Evolutionary conservation across 2,113 vertebrate species (phyloP), one percentile per base, ranked within the genome.

Genomic region (Dasypus novemcinctus): DNA sequence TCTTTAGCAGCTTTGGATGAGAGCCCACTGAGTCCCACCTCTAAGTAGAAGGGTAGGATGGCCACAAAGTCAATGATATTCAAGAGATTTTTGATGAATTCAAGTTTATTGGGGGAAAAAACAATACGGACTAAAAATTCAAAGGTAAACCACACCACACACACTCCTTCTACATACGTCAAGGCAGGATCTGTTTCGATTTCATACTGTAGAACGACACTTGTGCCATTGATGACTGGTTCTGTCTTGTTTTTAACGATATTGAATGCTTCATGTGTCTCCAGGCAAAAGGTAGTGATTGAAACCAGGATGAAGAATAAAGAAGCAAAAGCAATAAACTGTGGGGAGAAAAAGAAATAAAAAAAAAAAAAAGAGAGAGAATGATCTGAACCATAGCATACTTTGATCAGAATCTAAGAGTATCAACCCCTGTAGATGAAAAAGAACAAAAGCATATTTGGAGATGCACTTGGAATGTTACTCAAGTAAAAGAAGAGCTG

Each of bases 1-100:
- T 99, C 99, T 97, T 99, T 99, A 96, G 99, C 99, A 95, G 99
- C 99, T 98, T 99, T 99, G 88, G 99, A 99, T 12, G 99, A 99
- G 18, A 99, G 99, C 94, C 99, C 99, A 8, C 99, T 99, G 86
- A 99, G 98, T 71, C 99, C 99, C 87, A 99, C 99, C 98, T 99
- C 99, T 97, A 99, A 95, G 96, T 99, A 99, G 98, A 99, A 99
- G 46, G 99, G 99, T 63, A 99, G 96, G 94, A 99, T 99, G 79
- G 99, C 99, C 98, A 99, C 99, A 90, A 99, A 99, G 99, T 99
- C 99, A 93, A 99, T 99, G 95, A 99, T 99, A 97, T 99, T 99
- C 96, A 99, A 98, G 68, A 99, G 98, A 41, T 99, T 99, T 98
- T 99, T 99, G 97, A 99, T 10, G 97, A 99, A 99, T 98, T 99